A percentile compares a stretch with the other conserved stretches of the same genome.
Evolutionary conservation across 2,113 vertebrate species (phyloP).

Genomic region (Tachycineta bicolor): DNA sequence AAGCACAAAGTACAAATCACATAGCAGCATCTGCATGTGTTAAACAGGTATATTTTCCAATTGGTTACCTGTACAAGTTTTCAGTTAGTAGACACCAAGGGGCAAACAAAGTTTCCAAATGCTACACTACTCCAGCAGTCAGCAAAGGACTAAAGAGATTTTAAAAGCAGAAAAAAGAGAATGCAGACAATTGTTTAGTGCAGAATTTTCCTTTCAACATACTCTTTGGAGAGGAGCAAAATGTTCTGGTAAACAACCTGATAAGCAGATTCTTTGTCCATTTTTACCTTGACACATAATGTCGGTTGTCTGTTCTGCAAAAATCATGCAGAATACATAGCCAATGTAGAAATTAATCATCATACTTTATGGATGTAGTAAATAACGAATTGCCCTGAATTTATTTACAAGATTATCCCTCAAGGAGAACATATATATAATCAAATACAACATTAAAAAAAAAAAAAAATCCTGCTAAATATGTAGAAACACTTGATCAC

Average conservation of each 20-base stretch:
- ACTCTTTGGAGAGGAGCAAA: not conserved
- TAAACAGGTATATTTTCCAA: not conserved
- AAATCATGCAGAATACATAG: not conserved
- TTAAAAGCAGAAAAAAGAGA: not conserved
- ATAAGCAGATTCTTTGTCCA: not conserved
- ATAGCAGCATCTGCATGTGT: not conserved
- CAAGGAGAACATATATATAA: not conserved
- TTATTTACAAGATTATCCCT: not conserved
- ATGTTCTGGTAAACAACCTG: not conserved
- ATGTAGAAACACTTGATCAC: not conserved
- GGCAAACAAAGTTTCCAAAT: not conserved
- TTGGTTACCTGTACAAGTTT: not conserved
- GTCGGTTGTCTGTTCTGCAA: not conserved
- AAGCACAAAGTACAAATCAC: not conserved
- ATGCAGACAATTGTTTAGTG: not conserved
- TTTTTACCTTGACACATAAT: not conserved
- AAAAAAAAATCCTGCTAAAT: not conserved
- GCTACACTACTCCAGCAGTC: not conserved
- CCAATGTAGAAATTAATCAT: not conserved
- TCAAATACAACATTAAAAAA: not conserved
- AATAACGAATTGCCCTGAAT: conserved; percentile 9
- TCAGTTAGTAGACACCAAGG: not conserved
- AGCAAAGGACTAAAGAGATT: not conserved
- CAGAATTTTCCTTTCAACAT: not conserved
- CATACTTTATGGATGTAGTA: not conserved